phyloP scores from a whole-genome alignment of 2,888 invertebrate species.

The Apodemia duryi region DNA sequence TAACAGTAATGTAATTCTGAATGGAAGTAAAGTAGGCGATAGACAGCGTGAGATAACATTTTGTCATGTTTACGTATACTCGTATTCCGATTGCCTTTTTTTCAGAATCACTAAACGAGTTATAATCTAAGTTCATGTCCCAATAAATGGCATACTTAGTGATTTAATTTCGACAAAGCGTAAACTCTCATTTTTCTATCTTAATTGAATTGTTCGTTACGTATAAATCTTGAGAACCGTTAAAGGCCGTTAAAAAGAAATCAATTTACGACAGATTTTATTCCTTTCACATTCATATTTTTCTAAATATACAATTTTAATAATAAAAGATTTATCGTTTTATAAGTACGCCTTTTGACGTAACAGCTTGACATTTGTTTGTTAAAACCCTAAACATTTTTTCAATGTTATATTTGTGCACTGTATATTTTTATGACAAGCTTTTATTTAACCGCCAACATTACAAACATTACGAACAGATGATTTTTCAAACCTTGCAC shows the following conservation, averaged over 20 bases:
- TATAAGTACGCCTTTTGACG: neutral
- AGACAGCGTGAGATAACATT: neutral
- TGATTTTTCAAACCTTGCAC: neutral
- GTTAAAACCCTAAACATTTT: too few species aligned
- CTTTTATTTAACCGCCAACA: neutral
- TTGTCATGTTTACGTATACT: neutral
- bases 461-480: neutral
- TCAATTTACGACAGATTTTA: constrained; percentile 4
- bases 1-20: too few species aligned
- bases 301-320: neutral
- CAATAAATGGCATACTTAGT: too few species aligned
- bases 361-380: neutral
- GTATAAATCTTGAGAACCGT: constrained; percentile 5
- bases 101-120: neutral
- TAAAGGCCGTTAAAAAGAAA: constrained; percentile 3
- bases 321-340: constrained; percentile 9
- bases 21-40: neutral
- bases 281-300: neutral
- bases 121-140: neutral
- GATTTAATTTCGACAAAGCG: too few species aligned
- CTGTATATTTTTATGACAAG: neutral
- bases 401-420: neutral
- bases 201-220: neutral
- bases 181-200: neutral
- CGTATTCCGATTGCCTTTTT: neutral